Base-by-base conservation (phyloP, 1,140 invertebrate species). In the Anoplophora glabripennis region DNA sequence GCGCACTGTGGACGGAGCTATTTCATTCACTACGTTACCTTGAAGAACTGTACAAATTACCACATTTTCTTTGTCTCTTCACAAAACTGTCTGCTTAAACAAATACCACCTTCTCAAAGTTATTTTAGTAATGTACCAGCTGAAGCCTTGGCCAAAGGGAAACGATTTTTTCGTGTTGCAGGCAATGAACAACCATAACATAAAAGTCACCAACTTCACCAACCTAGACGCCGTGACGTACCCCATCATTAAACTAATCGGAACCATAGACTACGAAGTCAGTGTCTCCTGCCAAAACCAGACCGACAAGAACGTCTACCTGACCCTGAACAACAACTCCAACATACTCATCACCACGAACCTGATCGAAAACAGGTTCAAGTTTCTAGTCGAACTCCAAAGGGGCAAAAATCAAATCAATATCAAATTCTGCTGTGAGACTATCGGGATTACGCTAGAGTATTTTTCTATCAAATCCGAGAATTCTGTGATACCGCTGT, bases 401-500 rank as follows among this genome's bases (percentile, higher is more conserved):
- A 37, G 57, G 36, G 72, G 72, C 4, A 17, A 48, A 44, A 75
- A 75, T 53, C 34, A 46, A 35, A 59, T 75, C 47, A 52, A 1
- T 2, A 40, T 75, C 11, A 60, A 61, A 15, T 70, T 62, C 58
- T 72, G 71, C 42, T 67, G 63, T 47, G 34, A 60, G 40, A 48
- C 8, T 7, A 12, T 54, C 17, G 14, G 14, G 17, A 15, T 68
- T n/a, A 18, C n/a, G 12, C 42, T 70, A 35, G 55, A 61, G 17
- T 66, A 67, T 57, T 18, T 35, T 36, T 37, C 34, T 14, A 17
- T 38, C 11, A 15, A 36, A 49, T 36, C 53, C 10, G 38, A 62
- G 15, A 75, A 73, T 67, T 71, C 78, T 18, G 81, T 88, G 7
- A 80, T 81, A 10, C 89, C 89, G 5, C 78, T 92, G 7, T 90